phyloP scores from a whole-genome alignment of 2,888 invertebrate species.

The Amphiduros pacificus region DNA sequence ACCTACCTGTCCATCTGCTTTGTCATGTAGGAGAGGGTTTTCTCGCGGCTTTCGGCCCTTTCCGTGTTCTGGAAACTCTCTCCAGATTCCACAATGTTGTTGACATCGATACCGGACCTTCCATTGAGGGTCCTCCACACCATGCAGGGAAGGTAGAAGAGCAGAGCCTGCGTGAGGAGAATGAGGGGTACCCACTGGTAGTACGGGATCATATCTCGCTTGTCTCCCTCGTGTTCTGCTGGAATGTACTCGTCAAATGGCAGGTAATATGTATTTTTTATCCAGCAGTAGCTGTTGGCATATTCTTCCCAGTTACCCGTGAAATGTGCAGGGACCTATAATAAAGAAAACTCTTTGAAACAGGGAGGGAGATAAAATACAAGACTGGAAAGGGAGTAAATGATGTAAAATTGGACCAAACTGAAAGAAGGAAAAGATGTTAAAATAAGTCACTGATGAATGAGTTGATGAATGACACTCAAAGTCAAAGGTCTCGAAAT shows the following conservation, averaged over 20 bases:
- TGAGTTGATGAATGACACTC: too few species aligned
- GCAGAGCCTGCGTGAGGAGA: conserved; percentile 32
- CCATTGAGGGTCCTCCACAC: conserved; percentile 30
- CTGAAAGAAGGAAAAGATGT: too few species aligned
- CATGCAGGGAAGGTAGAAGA: conserved; percentile 30
- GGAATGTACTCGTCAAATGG: conserved; percentile 34
- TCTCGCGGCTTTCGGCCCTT: conserved; percentile 28
- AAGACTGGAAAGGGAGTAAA: too few species aligned
- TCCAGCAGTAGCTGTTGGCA: conserved; percentile 38
- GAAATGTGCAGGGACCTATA: not conserved
- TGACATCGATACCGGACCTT: conserved; percentile 35
- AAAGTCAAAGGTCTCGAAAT: too few species aligned
- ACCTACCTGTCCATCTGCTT: conserved; percentile 35
- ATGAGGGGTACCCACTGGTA: conserved; percentile 40
- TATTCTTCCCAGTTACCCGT: conserved; percentile 29
- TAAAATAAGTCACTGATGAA: too few species aligned
- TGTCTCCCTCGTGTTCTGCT: conserved; percentile 32
- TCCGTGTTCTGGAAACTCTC: conserved; percentile 36
- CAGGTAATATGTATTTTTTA: conserved; percentile 36
- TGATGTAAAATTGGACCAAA: too few species aligned
- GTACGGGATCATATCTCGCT: conserved; percentile 34
- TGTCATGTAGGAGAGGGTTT: conserved; percentile 34
- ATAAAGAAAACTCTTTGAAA: too few species aligned
- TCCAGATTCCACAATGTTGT: conserved; percentile 35
- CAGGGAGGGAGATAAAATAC: too few species aligned